Conservation (phyloP, 2,888 invertebrate genomes). For the Trilocha varians region DNA sequence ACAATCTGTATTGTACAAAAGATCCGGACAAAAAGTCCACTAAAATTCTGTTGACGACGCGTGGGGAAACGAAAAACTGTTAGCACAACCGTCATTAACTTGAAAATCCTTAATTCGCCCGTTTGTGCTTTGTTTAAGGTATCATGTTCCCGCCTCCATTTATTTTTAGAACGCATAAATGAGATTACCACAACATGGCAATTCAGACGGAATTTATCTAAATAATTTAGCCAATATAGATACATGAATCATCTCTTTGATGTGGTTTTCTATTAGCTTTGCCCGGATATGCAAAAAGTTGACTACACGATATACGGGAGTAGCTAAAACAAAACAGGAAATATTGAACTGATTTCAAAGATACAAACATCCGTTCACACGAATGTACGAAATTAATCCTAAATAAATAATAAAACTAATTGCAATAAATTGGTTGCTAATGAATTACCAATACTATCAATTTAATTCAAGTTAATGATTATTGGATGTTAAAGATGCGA, state of each 20-base stretch:
- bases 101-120: conserved; percentile 33
- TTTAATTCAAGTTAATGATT: no score
- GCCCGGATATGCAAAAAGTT: conserved; percentile 33
- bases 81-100: conserved; percentile 38
- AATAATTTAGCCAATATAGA: conserved; percentile 32
- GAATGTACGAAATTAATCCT: no score
- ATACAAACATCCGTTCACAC: no score
- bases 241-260: conserved; percentile 30
- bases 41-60: conserved; percentile 44
- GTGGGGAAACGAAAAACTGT: conserved; percentile 36
- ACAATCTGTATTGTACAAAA: conserved; percentile 36
- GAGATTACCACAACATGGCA: conserved; percentile 24
- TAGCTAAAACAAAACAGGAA: conserved; percentile 4
- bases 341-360: neutral
- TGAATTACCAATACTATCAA: no score
- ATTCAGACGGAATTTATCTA: conserved; percentile 26
- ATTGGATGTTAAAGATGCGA: no score
- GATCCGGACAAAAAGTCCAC: conserved; percentile 27
- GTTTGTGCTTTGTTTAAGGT: conserved; percentile 48
- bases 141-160: conserved; percentile 17
- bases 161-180: conserved; percentile 16
- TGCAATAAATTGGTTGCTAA: no score
- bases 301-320: conserved; percentile 27
- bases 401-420: no score
- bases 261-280: conserved; percentile 27